A percentile compares a stretch with the other conserved stretches of the same genome.
Conservation (phyloP, 2,888 invertebrate genomes). For the Calameuta idolon region DNA sequence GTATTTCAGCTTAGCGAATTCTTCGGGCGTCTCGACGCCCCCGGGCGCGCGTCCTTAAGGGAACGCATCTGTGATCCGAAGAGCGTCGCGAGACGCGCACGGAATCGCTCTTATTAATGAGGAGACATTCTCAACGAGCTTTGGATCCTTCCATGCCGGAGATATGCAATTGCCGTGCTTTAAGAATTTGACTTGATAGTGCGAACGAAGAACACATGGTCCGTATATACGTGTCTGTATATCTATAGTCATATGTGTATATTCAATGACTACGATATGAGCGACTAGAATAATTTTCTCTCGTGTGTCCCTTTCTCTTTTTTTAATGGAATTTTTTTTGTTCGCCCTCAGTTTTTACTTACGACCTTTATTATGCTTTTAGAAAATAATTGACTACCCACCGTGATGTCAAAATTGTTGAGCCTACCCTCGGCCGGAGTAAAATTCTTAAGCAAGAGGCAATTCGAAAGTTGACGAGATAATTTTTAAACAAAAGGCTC, state of each 20-base stretch:
- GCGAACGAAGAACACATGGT: constrained; percentile 45
- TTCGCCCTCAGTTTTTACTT: background rate
- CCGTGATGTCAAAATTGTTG: background rate
- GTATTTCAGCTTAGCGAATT: constrained; percentile 36
- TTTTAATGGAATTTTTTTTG: background rate
- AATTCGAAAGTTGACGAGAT: constrained; percentile 21
- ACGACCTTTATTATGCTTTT: background rate
- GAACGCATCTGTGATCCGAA: constrained; percentile 28
- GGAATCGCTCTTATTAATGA: constrained; percentile 61
- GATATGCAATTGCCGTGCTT: constrained; percentile 39
- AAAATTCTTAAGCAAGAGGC: background rate
- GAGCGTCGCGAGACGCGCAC: constrained; percentile 28
- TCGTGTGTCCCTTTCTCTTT: background rate
- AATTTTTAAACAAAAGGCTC: constrained; percentile 66
- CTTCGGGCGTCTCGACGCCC: constrained; percentile 42
- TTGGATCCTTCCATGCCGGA: constrained; percentile 47
- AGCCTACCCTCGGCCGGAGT: background rate
- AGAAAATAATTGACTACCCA: background rate
- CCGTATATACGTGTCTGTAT: constrained; percentile 8
- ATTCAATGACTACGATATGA: background rate
- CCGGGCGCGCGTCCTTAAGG: constrained; percentile 22
- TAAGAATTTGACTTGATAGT: constrained; percentile 33
- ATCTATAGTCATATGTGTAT: background rate
- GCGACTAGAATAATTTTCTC: background rate
- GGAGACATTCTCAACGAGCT: constrained; percentile 60